Conservation (phyloP, 2,113 vertebrate genomes). For the Caracal caracal region DNA sequence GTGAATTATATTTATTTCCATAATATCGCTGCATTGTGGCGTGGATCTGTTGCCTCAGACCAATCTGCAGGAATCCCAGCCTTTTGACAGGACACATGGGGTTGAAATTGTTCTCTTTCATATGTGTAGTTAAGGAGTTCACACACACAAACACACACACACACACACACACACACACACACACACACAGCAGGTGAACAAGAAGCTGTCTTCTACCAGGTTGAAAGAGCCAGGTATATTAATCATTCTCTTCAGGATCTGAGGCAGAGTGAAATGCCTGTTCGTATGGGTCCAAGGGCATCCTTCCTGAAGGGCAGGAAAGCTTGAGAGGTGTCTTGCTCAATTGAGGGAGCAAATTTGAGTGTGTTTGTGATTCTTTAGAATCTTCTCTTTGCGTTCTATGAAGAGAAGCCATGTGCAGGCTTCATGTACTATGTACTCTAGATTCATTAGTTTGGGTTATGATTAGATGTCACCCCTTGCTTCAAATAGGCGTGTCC, state of each 20-base stretch:
- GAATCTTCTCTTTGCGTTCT: background rate
- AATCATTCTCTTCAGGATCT: background rate
- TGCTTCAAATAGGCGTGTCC: background rate
- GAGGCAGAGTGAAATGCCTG: background rate
- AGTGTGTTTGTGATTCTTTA: background rate
- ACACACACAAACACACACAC: background rate
- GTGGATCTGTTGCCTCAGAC: background rate
- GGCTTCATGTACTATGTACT: background rate
- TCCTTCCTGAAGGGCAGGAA: background rate
- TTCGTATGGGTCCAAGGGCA: background rate
- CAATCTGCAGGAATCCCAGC: background rate
- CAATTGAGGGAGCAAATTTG: background rate
- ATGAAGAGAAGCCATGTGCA: background rate
- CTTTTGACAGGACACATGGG: background rate
- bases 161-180: background rate
- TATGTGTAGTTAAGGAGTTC: background rate
- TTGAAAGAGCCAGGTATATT: background rate
- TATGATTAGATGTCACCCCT: background rate
- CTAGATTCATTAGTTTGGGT: background rate
- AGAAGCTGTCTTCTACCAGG: background rate
- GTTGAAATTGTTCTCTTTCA: background rate
- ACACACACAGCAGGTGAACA: background rate
- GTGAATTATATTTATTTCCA: slow-evolving; percentile 47
- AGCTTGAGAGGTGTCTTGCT: background rate
- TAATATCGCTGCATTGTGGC: background rate